Evolutionary conservation across 1,140 invertebrate species (phyloP).

Genomic region (Pentalonia nigronervosa): DNA sequence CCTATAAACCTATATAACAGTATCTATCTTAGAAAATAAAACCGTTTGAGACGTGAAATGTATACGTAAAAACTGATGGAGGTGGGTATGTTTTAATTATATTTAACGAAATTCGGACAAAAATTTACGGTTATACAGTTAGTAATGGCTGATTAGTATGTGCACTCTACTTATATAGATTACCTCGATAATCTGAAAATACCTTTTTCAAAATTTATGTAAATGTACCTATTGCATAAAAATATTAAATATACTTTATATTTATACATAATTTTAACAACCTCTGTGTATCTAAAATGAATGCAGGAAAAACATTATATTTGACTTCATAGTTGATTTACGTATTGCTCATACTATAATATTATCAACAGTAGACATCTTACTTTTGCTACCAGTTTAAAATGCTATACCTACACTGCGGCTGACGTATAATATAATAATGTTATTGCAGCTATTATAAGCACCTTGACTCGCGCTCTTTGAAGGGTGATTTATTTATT

Average conservation of each 20-base stretch:
- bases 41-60: background rate
- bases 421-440: background rate
- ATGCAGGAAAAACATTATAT: background rate
- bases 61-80: background rate
- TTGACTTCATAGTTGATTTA: background rate
- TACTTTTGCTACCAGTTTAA: constrained; percentile 7
- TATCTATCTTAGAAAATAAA: background rate
- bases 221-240: background rate
- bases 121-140: background rate
- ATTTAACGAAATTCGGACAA: background rate
- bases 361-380: constrained; percentile 15
- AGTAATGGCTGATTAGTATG: background rate
- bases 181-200: background rate
- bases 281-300: background rate
- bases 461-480: background rate
- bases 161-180: background rate
- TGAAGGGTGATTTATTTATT: constrained; percentile 34
- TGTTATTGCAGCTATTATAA: background rate
- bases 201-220: background rate
- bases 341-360: background rate
- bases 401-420: background rate
- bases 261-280: background rate
- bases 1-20: background rate
- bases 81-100: background rate
- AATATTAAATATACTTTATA: background rate